Evolutionary conservation across 2,113 vertebrate species (phyloP), one percentile per base, ranked within the genome.

Genomic region (Holacanthus passer): DNA sequence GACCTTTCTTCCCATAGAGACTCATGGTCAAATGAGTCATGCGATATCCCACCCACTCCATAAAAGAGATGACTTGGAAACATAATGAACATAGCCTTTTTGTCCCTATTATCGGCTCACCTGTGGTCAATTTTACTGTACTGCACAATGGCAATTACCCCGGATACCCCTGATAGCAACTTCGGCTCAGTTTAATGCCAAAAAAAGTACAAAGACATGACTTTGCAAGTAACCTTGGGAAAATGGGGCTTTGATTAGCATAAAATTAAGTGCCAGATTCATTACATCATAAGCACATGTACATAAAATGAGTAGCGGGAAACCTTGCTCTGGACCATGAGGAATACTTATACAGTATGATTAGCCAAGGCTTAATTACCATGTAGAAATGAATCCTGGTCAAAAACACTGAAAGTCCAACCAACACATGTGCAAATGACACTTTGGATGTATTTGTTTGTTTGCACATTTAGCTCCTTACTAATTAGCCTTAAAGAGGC

Each of bases 201-300:
- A 58, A 69, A 81, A 76, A 84, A 75, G 62, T 62, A 81, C 48
- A 76, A 53, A 76, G 78, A 74, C 31, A 71, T 47, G 74, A 87
- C 75, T 84, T 83, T 92, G 43, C 66, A 73, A 73, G 69, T 92
- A 93, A 94, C 94, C 93, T 95, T 92, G 89, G 65, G 45, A 89
- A 92, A 94, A 82, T 55, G 13, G 59, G 78, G 72, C 71, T 85
- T 89, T 87, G 79, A 92, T 92, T 90, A 92, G 70, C 89, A 90
- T 92, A 91, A 93, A 93, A 94, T 93, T 81, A 91, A 92, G 91
- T 89, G 86, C 72, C 83, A 91, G 75, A 88, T 91, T 84, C 86
- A 89, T 90, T 91, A 84, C 83, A 86, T 84, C 89, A 90, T 85
- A 92, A 79, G 73, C 68, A 59, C 24, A 82, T 85, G 80, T 86